Evolutionary conservation across 1,140 invertebrate genomes (phyloP).

Genomic region (Ladona fulva): DNA sequence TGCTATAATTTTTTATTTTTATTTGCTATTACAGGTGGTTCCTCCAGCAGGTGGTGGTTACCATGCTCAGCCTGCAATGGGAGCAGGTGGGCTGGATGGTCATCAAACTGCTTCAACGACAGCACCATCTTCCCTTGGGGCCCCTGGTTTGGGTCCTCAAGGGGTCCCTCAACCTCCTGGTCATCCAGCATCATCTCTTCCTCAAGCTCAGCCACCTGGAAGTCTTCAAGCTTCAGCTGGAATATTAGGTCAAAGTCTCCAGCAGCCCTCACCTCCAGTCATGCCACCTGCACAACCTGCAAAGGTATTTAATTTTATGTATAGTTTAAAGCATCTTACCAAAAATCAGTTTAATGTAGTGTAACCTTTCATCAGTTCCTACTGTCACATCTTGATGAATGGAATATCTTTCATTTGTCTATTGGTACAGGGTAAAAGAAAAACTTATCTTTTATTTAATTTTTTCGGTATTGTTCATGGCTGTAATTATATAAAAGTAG

Average conservation of each 20-base stretch:
- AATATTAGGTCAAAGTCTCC: constrained; percentile 19
- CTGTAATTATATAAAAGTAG: too few species aligned
- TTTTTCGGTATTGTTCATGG: too few species aligned
- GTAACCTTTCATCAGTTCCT: too few species aligned
- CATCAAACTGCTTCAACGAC: constrained; percentile 16
- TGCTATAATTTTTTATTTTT: background rate
- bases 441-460: too few species aligned
- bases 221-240: constrained; percentile 27
- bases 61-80: constrained; percentile 42
- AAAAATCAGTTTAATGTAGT: too few species aligned
- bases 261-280: constrained; percentile 36
- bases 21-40: constrained; percentile 24
- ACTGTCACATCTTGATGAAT: too few species aligned
- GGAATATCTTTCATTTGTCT: too few species aligned
- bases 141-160: constrained; percentile 11
- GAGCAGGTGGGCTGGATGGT: constrained; percentile 18
- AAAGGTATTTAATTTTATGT: constrained; percentile 40
- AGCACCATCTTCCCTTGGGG: background rate
- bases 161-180: constrained; percentile 26
- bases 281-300: constrained; percentile 61
- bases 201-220: constrained; percentile 31
- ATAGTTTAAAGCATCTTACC: too few species aligned
- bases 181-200: constrained; percentile 22
- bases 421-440: too few species aligned
- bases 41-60: constrained; percentile 44